Base-by-base conservation (phyloP, 2,797 vertebrate species). In the Microhierax caerulescens region DNA sequence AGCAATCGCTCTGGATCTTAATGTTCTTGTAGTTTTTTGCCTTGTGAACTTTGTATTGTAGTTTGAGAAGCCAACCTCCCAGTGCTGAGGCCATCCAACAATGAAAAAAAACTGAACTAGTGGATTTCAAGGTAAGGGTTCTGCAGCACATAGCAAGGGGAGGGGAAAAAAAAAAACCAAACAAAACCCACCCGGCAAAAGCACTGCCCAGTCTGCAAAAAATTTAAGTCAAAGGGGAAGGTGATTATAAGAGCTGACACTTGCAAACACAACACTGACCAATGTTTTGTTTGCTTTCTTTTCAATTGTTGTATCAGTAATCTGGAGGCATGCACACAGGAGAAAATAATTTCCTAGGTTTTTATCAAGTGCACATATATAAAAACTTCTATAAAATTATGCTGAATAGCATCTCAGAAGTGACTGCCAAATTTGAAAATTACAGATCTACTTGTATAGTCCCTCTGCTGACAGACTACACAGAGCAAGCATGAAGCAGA, bases 21-120 rank as follows among this genome's bases (percentile, higher is more conserved):
- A 57, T 1, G 30, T 24, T 65, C 41, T 41, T 39, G 27, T 14
- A 7, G 6, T 68, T 75, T 53, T 45, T 69, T 85, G 37, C 59
- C 50, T 79, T 53, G 16, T 20, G 11, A 50, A 59, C 32, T 69
- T 28, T 41, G 9, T 17, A 22, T 0, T 67, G 6, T 4, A 67
- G 21, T 22, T n/a, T 64, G 36, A 89, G 70, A 76, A 72, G 53
- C 27, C 88, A 34, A 21, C 18, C 37, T 36, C 39, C 15, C 30
- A 57, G 36, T 7, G 17, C 41, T 36, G 63, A 91, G 50, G 63
- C 61, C 2, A 3, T 0, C 0, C 19, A 34, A 36, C 48, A 47
- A n/a, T 0, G 23, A 51, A 30, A 83, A 53, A 85, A 63, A 59
- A 51, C n/a, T n/a, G n/a, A n/a, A 41, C 3, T 4, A 79, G 14